Evolutionary conservation across 2,888 invertebrate species (phyloP), one percentile per base, ranked within the genome.

Genomic region (Thumatha senex): DNA sequence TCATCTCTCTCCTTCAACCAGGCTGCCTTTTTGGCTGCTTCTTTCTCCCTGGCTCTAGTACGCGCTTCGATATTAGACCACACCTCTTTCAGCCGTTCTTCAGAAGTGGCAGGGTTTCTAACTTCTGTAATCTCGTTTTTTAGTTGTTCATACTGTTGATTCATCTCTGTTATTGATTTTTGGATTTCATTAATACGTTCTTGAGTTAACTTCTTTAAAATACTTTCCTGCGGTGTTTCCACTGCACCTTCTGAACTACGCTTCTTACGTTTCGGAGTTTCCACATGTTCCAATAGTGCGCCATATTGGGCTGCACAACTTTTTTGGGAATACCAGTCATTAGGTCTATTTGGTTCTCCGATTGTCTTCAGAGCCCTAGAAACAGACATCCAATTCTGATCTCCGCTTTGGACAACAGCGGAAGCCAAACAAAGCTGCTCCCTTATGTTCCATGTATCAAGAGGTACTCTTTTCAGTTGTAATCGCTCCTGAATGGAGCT

Each of bases 321-420:
- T 57, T 90, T 90, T 76, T 97, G 97, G 0, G 97, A 97, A 77
- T 97, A 98, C 97, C 96, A 98, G 75, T 96, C 98, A 0, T 92
- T 86, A 0, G 95, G 96, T 51, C 96, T 90, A 65, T 94, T 95
- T 40, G 95, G 91, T 66, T 97, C 96, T 11, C 94, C 94, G 63
- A 96, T 95, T 11, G 96, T 94, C 87, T 96, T 96, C 9, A 98
- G 82, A 0, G 96, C 93, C 35, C 97, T 90, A 42, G 96, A 96
- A 1, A 97, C 97, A 0, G 97, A 95, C 92, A 96, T 95, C 98
- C 98, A 97, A 83, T 98, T 97, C 80, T 97, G 97, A 79, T 98
- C 97, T 0, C 97, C 97, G 72, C 95, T 96, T 73, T 96, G 92
- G 36, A 95, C 89, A 9, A 98, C 96, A 1, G 97, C 96, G 0